These are phyloP conservation scores for Lepidiolamprologus cunningtoni DNA, from an alignment of 2,113 vertebrate genomes.

Conservation along the genomic window DNA sequence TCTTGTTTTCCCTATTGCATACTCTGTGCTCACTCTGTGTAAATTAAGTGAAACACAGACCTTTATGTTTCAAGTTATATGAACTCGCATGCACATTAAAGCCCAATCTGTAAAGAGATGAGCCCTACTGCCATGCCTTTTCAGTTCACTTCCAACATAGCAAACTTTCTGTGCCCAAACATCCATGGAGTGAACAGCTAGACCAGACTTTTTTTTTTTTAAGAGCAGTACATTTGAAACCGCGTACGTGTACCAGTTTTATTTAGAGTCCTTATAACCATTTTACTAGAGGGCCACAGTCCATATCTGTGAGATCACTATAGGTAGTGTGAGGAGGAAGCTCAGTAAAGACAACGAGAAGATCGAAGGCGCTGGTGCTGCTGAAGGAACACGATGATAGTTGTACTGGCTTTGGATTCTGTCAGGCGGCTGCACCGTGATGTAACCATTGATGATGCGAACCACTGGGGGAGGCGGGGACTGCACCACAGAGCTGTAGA, in stretches of 20 bases:
- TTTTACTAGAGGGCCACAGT: conserved; percentile 17
- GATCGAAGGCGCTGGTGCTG: not conserved
- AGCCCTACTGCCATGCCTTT: not conserved
- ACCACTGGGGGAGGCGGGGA: conserved; percentile 68
- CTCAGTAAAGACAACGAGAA: not conserved
- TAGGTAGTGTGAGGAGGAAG: conserved; percentile 37
- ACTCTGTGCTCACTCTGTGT: not conserved
- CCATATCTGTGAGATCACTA: conserved; percentile 29
- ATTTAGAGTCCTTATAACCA: not conserved
- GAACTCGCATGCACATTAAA: not conserved
- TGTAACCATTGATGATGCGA: conserved; percentile 76
- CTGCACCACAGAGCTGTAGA: conserved; percentile 63
- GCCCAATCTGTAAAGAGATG: not conserved
- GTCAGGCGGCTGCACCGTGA: conserved; percentile 64
- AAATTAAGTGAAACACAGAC: not conserved
- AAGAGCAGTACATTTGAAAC: not conserved
- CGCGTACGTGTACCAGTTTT: not conserved
- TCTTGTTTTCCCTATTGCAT: not conserved
- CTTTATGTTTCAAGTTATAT: not conserved
- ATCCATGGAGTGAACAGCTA: not conserved
- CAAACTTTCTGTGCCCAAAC: not conserved
- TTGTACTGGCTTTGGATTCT: not conserved
- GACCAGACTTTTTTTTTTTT: not conserved
- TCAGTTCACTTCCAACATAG: not conserved
- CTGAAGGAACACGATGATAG: conserved; percentile 31